Conservation (phyloP, 1,140 invertebrate species). For the Drosophila navojoa region DNA sequence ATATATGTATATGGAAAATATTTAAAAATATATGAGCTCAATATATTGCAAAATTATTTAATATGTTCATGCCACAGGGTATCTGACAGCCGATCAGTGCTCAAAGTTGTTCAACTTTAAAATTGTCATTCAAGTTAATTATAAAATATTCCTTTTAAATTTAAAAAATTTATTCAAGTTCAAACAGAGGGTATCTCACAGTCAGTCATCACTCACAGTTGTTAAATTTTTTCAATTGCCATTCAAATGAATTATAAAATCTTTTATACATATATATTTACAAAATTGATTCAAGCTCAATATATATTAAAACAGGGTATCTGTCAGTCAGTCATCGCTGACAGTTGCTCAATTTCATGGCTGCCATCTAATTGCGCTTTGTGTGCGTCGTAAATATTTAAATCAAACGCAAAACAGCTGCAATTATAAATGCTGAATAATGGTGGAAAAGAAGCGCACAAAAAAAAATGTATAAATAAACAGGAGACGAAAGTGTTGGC, state of each 20-base stretch:
- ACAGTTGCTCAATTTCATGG: background rate
- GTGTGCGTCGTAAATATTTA: conserved; percentile 27
- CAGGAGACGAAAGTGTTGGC: background rate
- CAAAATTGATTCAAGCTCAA: too few relatives aligned
- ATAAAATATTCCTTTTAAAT: too few relatives aligned
- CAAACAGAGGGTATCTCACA: background rate
- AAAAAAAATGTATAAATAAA: conserved; percentile 4
- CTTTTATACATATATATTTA: too few relatives aligned
- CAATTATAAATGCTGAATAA: conserved; percentile 46
- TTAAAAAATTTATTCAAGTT: too few relatives aligned
- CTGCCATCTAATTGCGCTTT: conserved; percentile 13
- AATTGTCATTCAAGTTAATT: too few relatives aligned
- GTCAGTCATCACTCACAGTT: background rate
- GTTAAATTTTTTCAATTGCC: too few relatives aligned
- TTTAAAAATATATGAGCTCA: too few relatives aligned
- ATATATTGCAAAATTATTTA: too few relatives aligned
- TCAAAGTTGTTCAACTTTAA: too few relatives aligned
- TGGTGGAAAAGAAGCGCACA: conserved; percentile 6
- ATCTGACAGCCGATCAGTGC: too few relatives aligned
- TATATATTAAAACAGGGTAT: background rate
- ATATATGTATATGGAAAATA: background rate
- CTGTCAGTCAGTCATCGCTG: background rate
- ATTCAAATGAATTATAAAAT: too few relatives aligned
- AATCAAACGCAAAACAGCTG: conserved; percentile 49
- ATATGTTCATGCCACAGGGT: too few relatives aligned